Evolutionary conservation across 2,797 vertebrate genomes (phyloP).

Genomic region (Falco naumanni): DNA sequence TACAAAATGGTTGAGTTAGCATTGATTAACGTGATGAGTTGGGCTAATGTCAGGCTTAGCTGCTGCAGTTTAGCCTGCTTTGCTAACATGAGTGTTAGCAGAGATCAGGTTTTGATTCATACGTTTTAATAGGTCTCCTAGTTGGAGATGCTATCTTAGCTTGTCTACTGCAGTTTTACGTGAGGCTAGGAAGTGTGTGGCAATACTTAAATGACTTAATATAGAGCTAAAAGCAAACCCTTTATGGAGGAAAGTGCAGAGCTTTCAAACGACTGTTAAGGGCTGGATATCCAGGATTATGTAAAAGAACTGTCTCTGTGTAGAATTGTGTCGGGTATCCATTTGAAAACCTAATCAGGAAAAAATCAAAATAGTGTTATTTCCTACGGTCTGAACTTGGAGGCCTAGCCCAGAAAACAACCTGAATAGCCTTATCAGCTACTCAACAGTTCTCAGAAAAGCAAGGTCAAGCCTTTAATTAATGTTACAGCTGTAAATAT

Average conservation of each 20-base stretch:
- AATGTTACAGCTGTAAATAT: slow-evolving; percentile 14
- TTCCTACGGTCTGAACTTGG: neutral
- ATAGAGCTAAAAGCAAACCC: neutral
- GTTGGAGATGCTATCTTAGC: neutral
- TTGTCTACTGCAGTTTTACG: neutral
- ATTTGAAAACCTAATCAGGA: neutral
- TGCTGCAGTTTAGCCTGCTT: neutral
- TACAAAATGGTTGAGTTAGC: neutral
- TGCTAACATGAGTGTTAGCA: neutral
- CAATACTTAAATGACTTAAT: neutral
- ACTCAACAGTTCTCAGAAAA: neutral
- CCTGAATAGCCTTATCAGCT: neutral
- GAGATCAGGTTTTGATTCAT: neutral
- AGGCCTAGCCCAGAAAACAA: neutral
- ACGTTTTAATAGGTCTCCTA: neutral
- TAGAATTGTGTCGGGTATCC: neutral
- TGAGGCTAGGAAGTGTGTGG: neutral
- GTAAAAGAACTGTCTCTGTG: neutral
- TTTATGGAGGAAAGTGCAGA: neutral
- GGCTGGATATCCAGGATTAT: neutral
- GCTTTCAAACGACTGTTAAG: neutral
- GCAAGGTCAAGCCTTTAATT: neutral
- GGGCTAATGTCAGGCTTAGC: neutral
- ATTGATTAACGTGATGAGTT: neutral
- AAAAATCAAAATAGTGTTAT: neutral